phyloP scores from a whole-genome alignment of 2,797 vertebrate genomes.

The Coendou prehensilis region DNA sequence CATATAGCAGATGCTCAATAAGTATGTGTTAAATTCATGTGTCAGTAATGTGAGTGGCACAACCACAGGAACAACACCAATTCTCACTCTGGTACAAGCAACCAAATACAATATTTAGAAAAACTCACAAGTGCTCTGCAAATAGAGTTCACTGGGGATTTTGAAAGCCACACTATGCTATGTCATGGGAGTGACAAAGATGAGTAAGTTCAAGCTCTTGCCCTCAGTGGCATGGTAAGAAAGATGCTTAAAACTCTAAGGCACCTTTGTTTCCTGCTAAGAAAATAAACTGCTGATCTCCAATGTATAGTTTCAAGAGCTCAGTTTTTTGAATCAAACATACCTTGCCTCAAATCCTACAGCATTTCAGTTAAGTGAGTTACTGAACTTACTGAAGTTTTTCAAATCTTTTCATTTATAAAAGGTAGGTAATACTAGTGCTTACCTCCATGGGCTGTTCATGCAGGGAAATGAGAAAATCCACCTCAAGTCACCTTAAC shows the following conservation, averaged over 20 bases:
- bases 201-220: neutral
- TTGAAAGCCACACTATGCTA: neutral
- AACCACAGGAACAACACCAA: neutral
- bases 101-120: neutral
- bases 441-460: neutral
- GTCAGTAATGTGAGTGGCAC: fast-evolving
- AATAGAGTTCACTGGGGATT: neutral
- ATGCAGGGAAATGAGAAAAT: neutral
- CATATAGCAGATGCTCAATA: neutral
- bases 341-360: neutral
- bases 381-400: neutral
- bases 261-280: neutral
- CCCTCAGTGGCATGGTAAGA: neutral
- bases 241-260: neutral
- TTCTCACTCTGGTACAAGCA: neutral
- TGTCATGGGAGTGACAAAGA: neutral
- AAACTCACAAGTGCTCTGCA: no score
- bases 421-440: no score
- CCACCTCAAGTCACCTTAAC: neutral
- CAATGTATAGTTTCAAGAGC: neutral
- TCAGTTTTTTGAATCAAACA: neutral
- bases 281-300: neutral
- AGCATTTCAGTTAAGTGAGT: neutral
- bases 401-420: neutral
- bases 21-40: neutral